Percentiles rank a stretch among this genome's conserved stretches.
Evolutionary conservation across 2,888 invertebrate species (phyloP).

Genomic region (Abscondita cerata): DNA sequence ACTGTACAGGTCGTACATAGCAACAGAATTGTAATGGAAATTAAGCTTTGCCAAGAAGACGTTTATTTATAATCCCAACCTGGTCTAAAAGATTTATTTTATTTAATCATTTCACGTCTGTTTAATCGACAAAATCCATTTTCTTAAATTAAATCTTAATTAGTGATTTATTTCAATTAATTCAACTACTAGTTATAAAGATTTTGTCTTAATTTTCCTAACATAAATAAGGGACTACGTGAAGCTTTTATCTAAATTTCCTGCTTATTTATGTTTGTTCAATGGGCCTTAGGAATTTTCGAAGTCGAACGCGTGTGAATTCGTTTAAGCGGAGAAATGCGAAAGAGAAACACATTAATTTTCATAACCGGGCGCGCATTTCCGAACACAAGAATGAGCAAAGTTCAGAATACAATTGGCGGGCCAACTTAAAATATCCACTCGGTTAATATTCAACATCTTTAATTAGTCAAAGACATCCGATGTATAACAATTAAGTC

Average conservation of each 20-base stretch:
- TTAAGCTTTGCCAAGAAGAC: background rate
- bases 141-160: conserved; percentile 9
- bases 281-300: no score
- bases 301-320: no score
- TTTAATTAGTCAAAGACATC: conserved; percentile 23
- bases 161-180: conserved; percentile 4
- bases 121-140: conserved; percentile 3
- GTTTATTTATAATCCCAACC: conserved; percentile 3
- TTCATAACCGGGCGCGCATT: background rate
- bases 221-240: background rate
- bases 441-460: conserved; percentile 31
- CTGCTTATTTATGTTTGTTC: no score
- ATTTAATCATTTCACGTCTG: conserved; percentile 6
- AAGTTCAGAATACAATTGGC: conserved; percentile 33
- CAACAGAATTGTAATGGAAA: conserved; percentile 2
- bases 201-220: background rate
- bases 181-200: no score
- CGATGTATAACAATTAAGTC: conserved; percentile 15
- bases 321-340: no score
- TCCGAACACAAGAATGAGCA: conserved; percentile 13
- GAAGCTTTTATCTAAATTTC: no score
- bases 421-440: conserved; percentile 38
- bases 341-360: no score
- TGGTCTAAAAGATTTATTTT: conserved; percentile 5
- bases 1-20: background rate